These are phyloP conservation scores for Eufriesea mexicana DNA, from an alignment of 1,140 invertebrate genomes.

Conservation along the genomic window DNA sequence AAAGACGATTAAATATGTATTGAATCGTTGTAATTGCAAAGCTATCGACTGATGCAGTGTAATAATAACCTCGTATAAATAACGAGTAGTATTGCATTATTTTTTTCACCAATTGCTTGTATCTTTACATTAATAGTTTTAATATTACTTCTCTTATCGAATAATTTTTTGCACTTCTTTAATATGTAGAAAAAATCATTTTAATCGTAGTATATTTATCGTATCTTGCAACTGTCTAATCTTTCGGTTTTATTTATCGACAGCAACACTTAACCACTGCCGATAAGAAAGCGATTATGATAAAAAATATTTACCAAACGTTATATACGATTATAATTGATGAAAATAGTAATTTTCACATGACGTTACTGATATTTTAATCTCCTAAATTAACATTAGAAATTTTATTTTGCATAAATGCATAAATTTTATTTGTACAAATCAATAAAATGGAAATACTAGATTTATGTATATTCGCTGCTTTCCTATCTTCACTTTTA, in stretches of 20 bases:
- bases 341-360: background rate
- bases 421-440: background rate
- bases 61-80: background rate
- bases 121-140: background rate
- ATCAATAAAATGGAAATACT: background rate
- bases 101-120: background rate
- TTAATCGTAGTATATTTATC: background rate
- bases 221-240: background rate
- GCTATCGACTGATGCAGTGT: background rate
- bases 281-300: background rate
- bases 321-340: background rate
- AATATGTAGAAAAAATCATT: background rate
- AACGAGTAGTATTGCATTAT: background rate
- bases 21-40: slow-evolving; percentile 17
- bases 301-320: background rate
- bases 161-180: background rate
- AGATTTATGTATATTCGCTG: background rate
- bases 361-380: background rate
- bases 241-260: background rate
- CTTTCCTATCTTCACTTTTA: background rate
- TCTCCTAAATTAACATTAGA: background rate
- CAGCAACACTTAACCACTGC: background rate
- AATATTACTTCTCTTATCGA: background rate
- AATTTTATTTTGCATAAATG: background rate
- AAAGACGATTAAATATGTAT: slow-evolving; percentile 3